These are phyloP conservation scores for Sacculina carcini DNA, from an alignment of 2,888 invertebrate species.

Conservation along the genomic window DNA sequence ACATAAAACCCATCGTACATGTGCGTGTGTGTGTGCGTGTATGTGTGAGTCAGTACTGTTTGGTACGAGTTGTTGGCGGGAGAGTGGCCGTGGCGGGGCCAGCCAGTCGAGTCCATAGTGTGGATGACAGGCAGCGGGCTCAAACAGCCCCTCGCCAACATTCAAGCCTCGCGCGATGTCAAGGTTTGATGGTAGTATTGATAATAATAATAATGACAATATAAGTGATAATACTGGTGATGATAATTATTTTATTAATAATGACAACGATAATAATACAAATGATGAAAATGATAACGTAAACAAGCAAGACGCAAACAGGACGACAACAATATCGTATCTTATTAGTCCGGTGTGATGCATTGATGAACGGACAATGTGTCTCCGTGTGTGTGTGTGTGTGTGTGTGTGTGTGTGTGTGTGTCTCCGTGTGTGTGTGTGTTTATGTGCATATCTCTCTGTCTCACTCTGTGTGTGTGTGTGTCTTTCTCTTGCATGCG, in stretches of 20 bases:
- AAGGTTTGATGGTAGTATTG: constrained; percentile 8
- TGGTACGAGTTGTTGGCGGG: constrained; percentile 94
- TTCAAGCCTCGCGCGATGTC: constrained; percentile 74
- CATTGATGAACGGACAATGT: too few relatives aligned
- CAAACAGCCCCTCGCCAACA: constrained; percentile 76
- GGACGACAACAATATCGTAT: too few relatives aligned
- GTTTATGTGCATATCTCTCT: not conserved
- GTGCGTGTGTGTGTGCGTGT: too few relatives aligned
- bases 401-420: too few relatives aligned
- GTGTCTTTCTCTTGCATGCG: not conserved
- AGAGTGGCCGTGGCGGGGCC: constrained; percentile 82
- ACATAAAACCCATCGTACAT: too few relatives aligned
- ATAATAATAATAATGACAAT: not conserved
- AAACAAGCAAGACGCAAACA: too few relatives aligned
- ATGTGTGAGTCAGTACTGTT: constrained; percentile 75
- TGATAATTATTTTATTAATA: too few relatives aligned
- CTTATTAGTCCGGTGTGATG: too few relatives aligned
- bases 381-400: too few relatives aligned
- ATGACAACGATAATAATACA: too few relatives aligned
- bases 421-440: constrained; percentile 1
- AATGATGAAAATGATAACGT: too few relatives aligned
- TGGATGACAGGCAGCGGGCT: constrained; percentile 95
- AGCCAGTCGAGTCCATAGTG: constrained; percentile 80
- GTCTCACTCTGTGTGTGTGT: not conserved
- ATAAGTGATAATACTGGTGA: too few relatives aligned